Evolutionary conservation across 1,140 invertebrate genomes (phyloP).

Genomic region (Alviniconcha marisindica): DNA sequence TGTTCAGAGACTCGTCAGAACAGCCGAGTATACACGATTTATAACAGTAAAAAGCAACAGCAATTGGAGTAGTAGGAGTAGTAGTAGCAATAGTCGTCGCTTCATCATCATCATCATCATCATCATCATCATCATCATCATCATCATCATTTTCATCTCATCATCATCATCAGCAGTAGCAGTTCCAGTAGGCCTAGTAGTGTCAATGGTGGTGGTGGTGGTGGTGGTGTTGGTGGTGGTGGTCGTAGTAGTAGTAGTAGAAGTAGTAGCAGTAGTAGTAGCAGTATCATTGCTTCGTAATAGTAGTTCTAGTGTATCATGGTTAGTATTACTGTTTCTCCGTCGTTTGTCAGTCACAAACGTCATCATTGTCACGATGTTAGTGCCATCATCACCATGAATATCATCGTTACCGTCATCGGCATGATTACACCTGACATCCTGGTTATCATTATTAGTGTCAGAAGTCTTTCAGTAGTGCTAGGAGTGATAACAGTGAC

Average conservation of each 20-base stretch:
- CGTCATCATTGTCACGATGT: neutral
- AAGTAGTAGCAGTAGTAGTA: conserved; percentile 1
- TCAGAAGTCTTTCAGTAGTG: neutral
- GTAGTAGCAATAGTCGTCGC: neutral
- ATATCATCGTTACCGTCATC: neutral
- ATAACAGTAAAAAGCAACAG: neutral
- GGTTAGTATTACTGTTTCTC: neutral
- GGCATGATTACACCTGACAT: neutral
- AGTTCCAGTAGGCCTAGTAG: neutral
- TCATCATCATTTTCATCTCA: neutral
- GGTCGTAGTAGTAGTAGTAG: too few species aligned
- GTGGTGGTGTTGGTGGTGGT: too few species aligned
- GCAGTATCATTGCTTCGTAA: neutral
- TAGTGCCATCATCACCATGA: too few species aligned
- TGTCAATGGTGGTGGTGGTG: neutral
- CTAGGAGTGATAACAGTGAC: neutral
- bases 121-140: neutral
- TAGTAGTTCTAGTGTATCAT: neutral
- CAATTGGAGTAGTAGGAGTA: neutral
- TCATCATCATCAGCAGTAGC: too few species aligned
- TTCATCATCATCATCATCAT: neutral
- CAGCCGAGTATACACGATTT: neutral
- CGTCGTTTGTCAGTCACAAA: neutral
- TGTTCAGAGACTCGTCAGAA: neutral
- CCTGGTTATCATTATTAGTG: neutral